Evolutionary conservation across 2,888 invertebrate species (phyloP).

Genomic region (Morinoia aosen): DNA sequence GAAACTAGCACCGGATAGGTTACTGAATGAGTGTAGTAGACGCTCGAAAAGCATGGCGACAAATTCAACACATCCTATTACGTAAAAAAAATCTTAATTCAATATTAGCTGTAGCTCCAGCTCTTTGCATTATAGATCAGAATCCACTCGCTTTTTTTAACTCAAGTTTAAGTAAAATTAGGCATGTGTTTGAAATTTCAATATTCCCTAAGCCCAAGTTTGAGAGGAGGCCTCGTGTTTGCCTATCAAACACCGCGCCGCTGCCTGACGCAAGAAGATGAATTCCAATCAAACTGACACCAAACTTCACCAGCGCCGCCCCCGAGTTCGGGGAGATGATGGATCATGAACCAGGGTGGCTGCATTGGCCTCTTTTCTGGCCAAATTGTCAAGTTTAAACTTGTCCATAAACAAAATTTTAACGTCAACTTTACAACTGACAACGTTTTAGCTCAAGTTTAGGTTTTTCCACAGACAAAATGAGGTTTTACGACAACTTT

Average conservation of each 20-base stretch:
- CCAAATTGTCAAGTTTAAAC: too few species aligned
- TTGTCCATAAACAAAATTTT: too few species aligned
- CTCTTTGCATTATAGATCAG: background rate
- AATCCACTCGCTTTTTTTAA: background rate
- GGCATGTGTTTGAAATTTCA: background rate
- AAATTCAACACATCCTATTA: too few species aligned
- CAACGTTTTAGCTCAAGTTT: too few species aligned
- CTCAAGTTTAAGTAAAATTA: background rate
- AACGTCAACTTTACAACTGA: too few species aligned
- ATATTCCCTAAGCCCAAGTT: background rate
- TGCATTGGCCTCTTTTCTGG: too few species aligned
- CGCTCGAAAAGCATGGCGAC: background rate
- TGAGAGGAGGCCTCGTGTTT: background rate
- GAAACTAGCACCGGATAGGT: too few species aligned
- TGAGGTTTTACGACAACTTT: too few species aligned
- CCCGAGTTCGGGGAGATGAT: background rate
- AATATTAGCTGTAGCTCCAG: background rate
- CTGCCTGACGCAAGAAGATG: background rate
- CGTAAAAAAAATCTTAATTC: background rate
- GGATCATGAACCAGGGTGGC: too few species aligned
- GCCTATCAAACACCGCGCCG: background rate
- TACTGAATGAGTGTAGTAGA: background rate
- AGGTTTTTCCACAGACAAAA: too few species aligned
- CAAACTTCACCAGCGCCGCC: background rate
- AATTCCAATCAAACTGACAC: conserved; percentile 12